Evolutionary conservation across 2,888 invertebrate species (phyloP), one percentile per base, ranked within the genome.

Genomic region (Ceraclea dissimilis): DNA sequence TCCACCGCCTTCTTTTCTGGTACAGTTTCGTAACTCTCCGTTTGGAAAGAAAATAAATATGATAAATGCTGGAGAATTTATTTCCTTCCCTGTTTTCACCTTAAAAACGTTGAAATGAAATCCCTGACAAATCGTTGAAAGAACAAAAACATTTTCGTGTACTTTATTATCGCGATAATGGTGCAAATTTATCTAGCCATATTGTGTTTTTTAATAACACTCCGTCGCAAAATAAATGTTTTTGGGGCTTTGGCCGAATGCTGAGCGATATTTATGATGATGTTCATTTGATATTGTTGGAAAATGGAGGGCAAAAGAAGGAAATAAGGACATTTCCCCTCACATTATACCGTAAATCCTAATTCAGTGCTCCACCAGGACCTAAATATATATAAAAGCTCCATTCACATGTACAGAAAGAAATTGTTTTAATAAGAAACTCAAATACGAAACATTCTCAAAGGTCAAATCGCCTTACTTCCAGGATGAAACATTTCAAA

Each of bases 231-330:
- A 39, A 39, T 39, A 39, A 39, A 39, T 39, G 39, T 39, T 39
- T 39, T 39, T 39, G 39, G 39, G 39, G 39, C 39, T 39, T 39
- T 39, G 39, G 39, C 39, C 39, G 39, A 39, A 39, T 39, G 39
- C n/a, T 39, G 39, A 39, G 39, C 39, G 16, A 39, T 39, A 39
- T 39, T 39, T 39, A 39, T 39, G 39, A 39, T 39, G 39, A 39
- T 39, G 39, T 39, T 39, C 39, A 39, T 39, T 39, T 39, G 39
- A 39, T 39, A 39, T 39, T 39, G 39, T 39, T 16, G 39, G 39
- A 39, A 16, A 16, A 39, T 16, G 13, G n/a, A n/a, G 16, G 39
- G 39, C 5, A 13, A 39, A 16, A 39, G 16, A 16, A 39, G 39
- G 13, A 39, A 13, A 39, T 13, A 39, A 39, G n/a, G 39, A 39